Evolutionary conservation across 2,797 vertebrate genomes (phyloP).

Genomic region (Fratercula arctica): DNA sequence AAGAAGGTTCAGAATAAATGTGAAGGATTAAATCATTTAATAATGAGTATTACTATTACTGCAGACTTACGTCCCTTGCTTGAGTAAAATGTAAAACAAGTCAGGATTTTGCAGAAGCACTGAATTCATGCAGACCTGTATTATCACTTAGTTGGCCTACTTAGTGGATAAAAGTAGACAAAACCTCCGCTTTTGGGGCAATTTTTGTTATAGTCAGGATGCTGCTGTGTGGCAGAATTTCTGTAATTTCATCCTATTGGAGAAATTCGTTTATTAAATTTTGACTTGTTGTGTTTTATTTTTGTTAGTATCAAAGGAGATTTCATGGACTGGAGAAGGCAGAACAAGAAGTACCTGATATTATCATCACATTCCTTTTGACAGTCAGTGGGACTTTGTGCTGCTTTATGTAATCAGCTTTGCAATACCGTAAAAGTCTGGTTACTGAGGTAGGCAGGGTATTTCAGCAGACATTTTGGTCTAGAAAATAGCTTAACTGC

Average conservation of each 20-base stretch:
- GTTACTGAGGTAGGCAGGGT: not conserved
- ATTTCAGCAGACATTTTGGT: not conserved
- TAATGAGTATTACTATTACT: not conserved
- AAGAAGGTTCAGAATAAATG: not conserved
- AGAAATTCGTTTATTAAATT: not conserved
- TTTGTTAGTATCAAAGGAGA: not conserved
- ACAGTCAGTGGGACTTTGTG: not conserved
- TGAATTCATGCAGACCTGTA: fast-evolving
- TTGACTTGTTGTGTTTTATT: not conserved
- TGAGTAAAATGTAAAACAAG: not conserved
- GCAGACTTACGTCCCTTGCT: not conserved
- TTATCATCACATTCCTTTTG: not conserved
- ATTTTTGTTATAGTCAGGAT: not conserved
- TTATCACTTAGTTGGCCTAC: not conserved
- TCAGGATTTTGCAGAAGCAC: not conserved
- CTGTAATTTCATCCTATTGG: not conserved
- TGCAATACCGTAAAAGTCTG: not conserved
- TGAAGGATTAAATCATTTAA: not conserved
- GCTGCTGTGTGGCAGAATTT: not conserved
- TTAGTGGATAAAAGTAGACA: not conserved
- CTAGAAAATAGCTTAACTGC: not conserved
- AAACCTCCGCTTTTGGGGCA: not conserved
- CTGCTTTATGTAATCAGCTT: not conserved
- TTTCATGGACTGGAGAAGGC: not conserved
- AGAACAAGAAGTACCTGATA: not conserved